Conservation (phyloP, 1,140 invertebrate species). For the Drosophila mojavensis region DNA sequence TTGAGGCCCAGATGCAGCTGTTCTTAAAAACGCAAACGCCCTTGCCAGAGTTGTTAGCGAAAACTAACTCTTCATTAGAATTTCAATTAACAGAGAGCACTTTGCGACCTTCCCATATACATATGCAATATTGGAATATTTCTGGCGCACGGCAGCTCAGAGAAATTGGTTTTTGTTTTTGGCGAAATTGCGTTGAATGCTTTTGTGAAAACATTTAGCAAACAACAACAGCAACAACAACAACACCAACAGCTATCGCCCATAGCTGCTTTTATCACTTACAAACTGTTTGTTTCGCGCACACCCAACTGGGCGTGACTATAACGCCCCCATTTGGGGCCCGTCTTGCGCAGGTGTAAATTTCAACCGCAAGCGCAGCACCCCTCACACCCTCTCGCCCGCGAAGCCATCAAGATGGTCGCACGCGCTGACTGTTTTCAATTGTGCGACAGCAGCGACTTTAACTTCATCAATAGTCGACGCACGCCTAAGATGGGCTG, state of each 20-base stretch:
- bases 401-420: conserved; percentile 50
- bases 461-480: conserved; percentile 66
- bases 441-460: conserved; percentile 41
- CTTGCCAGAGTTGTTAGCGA: background rate
- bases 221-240: background rate
- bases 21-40: conserved; percentile 5
- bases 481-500: conserved; percentile 45
- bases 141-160: too few relatives aligned
- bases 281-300: conserved; percentile 8
- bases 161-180: background rate
- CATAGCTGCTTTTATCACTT: conserved; percentile 22
- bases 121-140: too few relatives aligned
- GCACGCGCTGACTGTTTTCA: conserved; percentile 68
- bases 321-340: background rate
- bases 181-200: conserved; percentile 9
- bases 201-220: conserved; percentile 11
- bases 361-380: conserved; percentile 32
- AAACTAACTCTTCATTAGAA: background rate
- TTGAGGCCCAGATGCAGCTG: conserved; percentile 24
- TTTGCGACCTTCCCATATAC: too few relatives aligned
- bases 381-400: conserved; percentile 5
- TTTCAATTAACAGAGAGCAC: too few relatives aligned
- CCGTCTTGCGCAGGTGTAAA: conserved; percentile 34
- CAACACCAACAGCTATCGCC: background rate
- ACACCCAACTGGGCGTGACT: background rate